Base-by-base conservation (phyloP, 2,888 invertebrate species). In the Microplitis manilae region DNA sequence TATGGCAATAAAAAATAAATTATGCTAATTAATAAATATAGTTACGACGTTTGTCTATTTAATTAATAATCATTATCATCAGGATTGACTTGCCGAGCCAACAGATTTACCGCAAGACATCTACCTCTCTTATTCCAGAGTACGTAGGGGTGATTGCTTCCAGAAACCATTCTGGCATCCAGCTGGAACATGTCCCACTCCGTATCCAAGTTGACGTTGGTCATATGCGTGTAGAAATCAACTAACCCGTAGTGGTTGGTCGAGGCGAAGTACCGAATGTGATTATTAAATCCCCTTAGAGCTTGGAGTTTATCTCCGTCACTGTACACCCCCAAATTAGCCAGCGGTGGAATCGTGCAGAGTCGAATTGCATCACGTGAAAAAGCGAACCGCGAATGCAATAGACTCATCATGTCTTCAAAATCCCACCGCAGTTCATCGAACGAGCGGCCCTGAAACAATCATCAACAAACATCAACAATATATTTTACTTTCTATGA, bases 331-430 rank as follows among this genome's bases (percentile, higher is more conserved):
- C 82, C 78, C 5, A 86, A 59, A 79, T 87, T 87, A 0, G 81
- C 86, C 60, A 87, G 77, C 0, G 87, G 87, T 61, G 87, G 86
- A 39, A 87, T 79, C 0, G 87, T 87, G 70, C 87, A 87, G 0
- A 87, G 50, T 0, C 84, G 87, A 0, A 87, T 86, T 0, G 83
- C 84, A 17, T 81, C 76, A 30, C 80, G 76, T 1, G 83, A 81
- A 39, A 85, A 80, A 4, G 82, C 79, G 74, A 84, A 86, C 60
- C 81, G 83, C 1, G 67, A 64, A 7, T 80, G 79, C 0, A 84
- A 80, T 6, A 83, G 39, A 0, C 79, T 30, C 61, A 87, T 64
- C 1, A 87, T 73, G 5, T 80, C 68, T 38, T 81, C 75, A 77
- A 83, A 85, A 69, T 86, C 84, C 0, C 79, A 40, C 5, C 80